phyloP scores from a whole-genome alignment of 1,140 invertebrate species.

The Papilio xuthus region DNA sequence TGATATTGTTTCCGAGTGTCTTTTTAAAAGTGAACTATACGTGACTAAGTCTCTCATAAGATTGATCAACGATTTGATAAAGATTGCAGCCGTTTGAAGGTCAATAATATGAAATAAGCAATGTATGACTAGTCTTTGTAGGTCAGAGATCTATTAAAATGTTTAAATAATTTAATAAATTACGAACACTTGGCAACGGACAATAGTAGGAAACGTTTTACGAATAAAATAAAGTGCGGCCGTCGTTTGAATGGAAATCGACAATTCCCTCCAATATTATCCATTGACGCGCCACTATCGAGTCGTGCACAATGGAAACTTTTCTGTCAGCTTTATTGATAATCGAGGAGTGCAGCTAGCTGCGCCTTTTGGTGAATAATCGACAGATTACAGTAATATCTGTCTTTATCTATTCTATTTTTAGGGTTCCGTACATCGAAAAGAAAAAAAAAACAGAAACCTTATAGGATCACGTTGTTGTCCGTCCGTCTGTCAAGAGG shows the following conservation, averaged over 20 bases:
- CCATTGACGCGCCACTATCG: neutral
- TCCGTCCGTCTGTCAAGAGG: too few relatives aligned
- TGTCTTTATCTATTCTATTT: slow-evolving; percentile 1
- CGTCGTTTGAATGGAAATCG: slow-evolving; percentile 19
- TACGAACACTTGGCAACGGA: neutral
- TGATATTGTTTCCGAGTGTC: too few relatives aligned
- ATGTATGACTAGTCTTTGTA: neutral
- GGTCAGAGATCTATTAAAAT: too few relatives aligned
- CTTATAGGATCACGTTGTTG: too few relatives aligned
- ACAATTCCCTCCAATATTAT: slow-evolving; percentile 14
- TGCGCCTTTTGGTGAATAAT: slow-evolving; percentile 17
- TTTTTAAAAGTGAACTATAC: too few relatives aligned
- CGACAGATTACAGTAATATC: slow-evolving; percentile 18
- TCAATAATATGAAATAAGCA: too few relatives aligned
- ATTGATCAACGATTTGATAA: too few relatives aligned
- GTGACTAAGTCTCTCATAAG: too few relatives aligned
- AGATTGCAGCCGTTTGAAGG: too few relatives aligned
- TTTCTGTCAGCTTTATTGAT: slow-evolving; percentile 24
- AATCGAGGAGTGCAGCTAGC: neutral
- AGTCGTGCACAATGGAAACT: slow-evolving; percentile 5
- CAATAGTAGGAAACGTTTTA: neutral
- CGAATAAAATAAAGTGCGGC: slow-evolving; percentile 12
- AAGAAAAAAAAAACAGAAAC: too few relatives aligned
- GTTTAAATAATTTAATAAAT: neutral
- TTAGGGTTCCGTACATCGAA: too few relatives aligned